Evolutionary conservation across 2,113 vertebrate genomes (phyloP).

Genomic region (Larimichthys crocea): DNA sequence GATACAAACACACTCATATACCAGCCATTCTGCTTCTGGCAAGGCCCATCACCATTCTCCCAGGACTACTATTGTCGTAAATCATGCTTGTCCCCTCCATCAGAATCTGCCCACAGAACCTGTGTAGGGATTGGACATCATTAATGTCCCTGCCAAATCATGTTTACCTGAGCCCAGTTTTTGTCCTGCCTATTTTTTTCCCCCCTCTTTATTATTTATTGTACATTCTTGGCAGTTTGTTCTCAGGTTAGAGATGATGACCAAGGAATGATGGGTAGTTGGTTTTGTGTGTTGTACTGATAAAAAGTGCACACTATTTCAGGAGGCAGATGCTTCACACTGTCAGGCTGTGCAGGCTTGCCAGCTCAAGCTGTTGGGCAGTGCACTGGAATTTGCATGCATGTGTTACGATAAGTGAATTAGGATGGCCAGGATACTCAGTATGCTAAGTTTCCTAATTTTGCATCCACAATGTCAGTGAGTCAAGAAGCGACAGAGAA

Average conservation of each 20-base stretch:
- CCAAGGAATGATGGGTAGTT: slow-evolving; percentile 33
- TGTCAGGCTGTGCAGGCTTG: background rate
- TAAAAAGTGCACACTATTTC: slow-evolving; percentile 35
- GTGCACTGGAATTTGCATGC: slow-evolving; percentile 6
- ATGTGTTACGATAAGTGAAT: slow-evolving; percentile 5
- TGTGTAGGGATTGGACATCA: slow-evolving; percentile 70
- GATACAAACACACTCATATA: slow-evolving; percentile 59
- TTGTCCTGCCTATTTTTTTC: slow-evolving; percentile 57
- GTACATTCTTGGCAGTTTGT: slow-evolving; percentile 58
- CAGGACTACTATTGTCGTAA: slow-evolving; percentile 71
- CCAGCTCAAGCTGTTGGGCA: background rate
- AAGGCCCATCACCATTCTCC: slow-evolving; percentile 65
- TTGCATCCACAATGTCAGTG: background rate
- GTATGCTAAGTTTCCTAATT: background rate
- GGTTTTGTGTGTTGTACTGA: slow-evolving; percentile 51
- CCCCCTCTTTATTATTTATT: slow-evolving; percentile 56
- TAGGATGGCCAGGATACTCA: background rate
- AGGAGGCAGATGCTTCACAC: slow-evolving; percentile 14
- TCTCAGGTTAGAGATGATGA: slow-evolving; percentile 53
- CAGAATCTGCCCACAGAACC: slow-evolving; percentile 68
- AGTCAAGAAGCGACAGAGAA: background rate
- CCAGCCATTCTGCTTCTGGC: slow-evolving; percentile 67
- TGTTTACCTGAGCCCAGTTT: slow-evolving; percentile 76
- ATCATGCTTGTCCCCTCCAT: slow-evolving; percentile 76
- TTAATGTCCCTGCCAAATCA: slow-evolving; percentile 75